Conservation (phyloP, 2,797 vertebrate genomes). For the Syndactyla subalaris region DNA sequence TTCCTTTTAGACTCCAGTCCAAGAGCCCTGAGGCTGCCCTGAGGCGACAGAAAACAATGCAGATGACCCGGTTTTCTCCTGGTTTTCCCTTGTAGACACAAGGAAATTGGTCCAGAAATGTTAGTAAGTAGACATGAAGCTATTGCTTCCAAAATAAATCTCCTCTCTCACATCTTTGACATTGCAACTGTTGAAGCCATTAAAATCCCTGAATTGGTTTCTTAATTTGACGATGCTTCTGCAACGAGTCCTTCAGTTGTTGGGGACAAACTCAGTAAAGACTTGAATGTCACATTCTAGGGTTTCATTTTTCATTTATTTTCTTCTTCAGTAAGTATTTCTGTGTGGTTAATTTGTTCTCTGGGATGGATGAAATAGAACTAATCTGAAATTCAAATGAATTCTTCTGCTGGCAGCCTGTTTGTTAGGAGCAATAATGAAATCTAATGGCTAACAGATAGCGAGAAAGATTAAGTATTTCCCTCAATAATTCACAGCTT, state of each 20-base stretch:
- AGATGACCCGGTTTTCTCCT: neutral
- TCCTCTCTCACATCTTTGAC: neutral
- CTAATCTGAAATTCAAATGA: constrained; percentile 54
- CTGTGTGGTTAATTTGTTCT: constrained; percentile 35
- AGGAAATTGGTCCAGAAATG: neutral
- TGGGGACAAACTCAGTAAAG: neutral
- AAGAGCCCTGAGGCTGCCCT: neutral
- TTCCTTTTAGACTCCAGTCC: neutral
- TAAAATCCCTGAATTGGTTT: neutral
- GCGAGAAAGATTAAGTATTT: neutral
- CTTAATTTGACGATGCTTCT: neutral
- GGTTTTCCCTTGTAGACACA: neutral
- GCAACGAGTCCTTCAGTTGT: neutral
- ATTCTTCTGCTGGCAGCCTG: constrained; percentile 13
- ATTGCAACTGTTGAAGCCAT: neutral
- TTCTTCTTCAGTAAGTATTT: constrained; percentile 38
- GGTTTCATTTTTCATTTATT: constrained; percentile 34
- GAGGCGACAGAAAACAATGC: neutral
- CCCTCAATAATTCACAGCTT: neutral
- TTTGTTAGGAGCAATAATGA: constrained; percentile 48
- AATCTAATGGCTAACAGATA: neutral
- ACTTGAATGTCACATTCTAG: neutral
- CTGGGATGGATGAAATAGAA: constrained; percentile 30
- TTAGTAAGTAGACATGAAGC: neutral
- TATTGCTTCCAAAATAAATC: neutral